A percentile compares a stretch with the other conserved stretches of the same genome.
Conservation (phyloP, 1,140 invertebrate species). For the Aethina tumida region DNA sequence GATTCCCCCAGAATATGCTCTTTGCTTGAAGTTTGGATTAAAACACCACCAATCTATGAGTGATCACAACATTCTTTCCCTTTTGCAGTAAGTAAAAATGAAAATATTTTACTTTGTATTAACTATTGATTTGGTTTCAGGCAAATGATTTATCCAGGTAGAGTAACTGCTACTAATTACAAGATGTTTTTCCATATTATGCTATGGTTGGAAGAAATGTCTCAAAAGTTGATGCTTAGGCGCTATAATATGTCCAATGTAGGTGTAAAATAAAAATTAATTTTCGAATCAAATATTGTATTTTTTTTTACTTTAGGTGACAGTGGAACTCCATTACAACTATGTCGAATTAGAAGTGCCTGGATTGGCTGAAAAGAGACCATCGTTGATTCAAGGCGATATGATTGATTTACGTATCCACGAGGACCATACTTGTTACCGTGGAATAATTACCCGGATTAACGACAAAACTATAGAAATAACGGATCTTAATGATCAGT, state of each 20-base stretch:
- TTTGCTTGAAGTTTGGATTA: constrained; percentile 2
- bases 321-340: neutral
- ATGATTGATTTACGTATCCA: constrained; percentile 22
- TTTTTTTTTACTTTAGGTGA: constrained; percentile 14
- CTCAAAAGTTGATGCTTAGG: constrained; percentile 14
- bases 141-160: constrained; percentile 5
- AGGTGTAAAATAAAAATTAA: constrained; percentile 7
- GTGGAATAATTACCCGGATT: constrained; percentile 21
- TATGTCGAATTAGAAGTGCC: constrained; percentile 22
- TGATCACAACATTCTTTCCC: constrained; percentile 1
- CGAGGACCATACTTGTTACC: constrained; percentile 24
- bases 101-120: neutral
- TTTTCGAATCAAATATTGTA: neutral
- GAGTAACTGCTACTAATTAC: constrained; percentile 22
- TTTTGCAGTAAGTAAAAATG: constrained; percentile 1
- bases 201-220: constrained; percentile 30
- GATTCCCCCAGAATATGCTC: constrained; percentile 1
- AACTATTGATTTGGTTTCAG: constrained; percentile 10
- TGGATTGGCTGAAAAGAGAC: constrained; percentile 32
- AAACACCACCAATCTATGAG: neutral
- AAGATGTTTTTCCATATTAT: constrained; percentile 22
- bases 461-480: constrained; percentile 23
- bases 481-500: constrained; percentile 16
- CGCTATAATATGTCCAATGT: constrained; percentile 31
- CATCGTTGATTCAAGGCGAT: constrained; percentile 29